Conservation (phyloP, 2,113 vertebrate genomes). For the Charadrius vociferus region DNA sequence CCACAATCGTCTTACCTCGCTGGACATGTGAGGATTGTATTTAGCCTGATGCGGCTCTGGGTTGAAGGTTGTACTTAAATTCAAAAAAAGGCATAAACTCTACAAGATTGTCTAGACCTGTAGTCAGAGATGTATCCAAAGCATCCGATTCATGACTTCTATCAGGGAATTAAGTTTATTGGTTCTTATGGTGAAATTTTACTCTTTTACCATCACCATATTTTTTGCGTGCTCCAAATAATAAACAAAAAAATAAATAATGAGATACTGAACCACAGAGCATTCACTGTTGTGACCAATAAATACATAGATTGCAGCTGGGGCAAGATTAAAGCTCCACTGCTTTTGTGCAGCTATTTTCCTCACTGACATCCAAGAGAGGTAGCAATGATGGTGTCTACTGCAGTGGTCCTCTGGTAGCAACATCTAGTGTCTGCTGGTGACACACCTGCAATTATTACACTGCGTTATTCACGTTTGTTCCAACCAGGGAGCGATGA, state of each 20-base stretch:
- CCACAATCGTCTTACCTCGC: background rate
- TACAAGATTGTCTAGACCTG: background rate
- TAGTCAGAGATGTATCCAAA: background rate
- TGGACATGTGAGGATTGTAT: background rate
- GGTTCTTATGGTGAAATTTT: background rate
- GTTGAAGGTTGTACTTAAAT: background rate
- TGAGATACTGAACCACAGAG: background rate
- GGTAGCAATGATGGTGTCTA: fast-evolving
- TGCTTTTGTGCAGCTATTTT: background rate
- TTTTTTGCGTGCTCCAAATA: background rate
- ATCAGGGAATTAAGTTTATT: background rate
- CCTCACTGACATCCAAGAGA: background rate
- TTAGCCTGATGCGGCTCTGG: background rate
- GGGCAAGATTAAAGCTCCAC: background rate
- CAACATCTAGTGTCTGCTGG: background rate
- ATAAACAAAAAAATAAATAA: background rate
- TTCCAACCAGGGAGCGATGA: background rate
- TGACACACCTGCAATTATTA: background rate
- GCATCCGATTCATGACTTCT: background rate
- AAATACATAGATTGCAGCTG: background rate
- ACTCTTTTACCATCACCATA: background rate
- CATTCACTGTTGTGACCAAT: background rate
- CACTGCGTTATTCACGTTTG: background rate
- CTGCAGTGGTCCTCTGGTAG: background rate
- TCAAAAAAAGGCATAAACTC: background rate